Percentiles rank a stretch among this genome's conserved stretches.
Conservation (phyloP, 2,888 invertebrate genomes). For the Leuctra nigra region DNA sequence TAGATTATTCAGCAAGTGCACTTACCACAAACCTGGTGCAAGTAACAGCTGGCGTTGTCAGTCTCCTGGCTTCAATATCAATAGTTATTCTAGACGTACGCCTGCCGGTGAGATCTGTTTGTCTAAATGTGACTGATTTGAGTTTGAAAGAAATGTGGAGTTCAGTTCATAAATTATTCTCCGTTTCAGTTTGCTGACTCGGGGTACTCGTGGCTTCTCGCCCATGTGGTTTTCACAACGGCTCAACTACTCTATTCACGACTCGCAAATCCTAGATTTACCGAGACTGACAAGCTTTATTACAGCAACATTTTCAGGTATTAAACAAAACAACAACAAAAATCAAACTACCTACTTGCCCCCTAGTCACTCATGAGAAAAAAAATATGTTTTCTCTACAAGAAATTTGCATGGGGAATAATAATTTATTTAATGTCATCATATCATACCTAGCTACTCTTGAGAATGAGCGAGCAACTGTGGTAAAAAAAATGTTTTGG, state of each 20-base stretch:
- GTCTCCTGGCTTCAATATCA: conserved; percentile 27
- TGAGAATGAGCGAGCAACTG: no score
- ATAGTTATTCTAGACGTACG: conserved; percentile 25
- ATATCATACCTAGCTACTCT: no score
- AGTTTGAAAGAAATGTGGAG: not conserved
- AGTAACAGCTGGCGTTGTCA: conserved; percentile 30
- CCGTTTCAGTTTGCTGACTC: conserved; percentile 31
- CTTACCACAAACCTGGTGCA: conserved; percentile 23
- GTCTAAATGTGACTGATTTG: not conserved
- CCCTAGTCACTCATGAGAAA: not conserved
- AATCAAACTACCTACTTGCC: no score
- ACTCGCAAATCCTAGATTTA: conserved; percentile 32
- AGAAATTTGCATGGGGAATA: not conserved
- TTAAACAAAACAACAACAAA: no score
- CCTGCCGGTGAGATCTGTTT: conserved; percentile 23
- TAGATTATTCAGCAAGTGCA: conserved; percentile 31
- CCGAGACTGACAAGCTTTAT: conserved; percentile 32
- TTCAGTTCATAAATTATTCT: not conserved
- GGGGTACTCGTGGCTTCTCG: conserved; percentile 34
- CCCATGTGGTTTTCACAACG: conserved; percentile 31
- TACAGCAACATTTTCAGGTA: conserved; percentile 33
- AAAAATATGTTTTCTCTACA: not conserved
- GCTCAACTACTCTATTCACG: conserved; percentile 31
- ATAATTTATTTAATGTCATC: no score
- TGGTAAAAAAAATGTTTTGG: no score